Conservation (phyloP, 2,797 vertebrate genomes). For the Cynopterus sphinx region DNA sequence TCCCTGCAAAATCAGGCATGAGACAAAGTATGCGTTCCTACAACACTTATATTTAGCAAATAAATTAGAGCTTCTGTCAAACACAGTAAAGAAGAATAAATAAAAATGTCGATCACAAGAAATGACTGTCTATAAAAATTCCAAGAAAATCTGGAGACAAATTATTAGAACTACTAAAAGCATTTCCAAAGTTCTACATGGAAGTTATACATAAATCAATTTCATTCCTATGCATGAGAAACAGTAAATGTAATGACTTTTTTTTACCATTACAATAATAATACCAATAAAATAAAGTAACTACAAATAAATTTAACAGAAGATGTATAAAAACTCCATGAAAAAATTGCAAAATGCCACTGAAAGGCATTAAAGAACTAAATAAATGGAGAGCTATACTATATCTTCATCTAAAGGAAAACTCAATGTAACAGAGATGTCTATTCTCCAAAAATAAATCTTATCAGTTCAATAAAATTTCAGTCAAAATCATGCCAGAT, state of each 20-base stretch:
- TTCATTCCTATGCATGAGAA: neutral
- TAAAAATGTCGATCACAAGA: neutral
- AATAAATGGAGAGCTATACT: neutral
- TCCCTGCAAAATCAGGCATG: neutral
- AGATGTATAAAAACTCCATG: neutral
- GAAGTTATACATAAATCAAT: constrained; percentile 19
- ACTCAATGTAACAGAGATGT: neutral
- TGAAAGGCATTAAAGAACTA: neutral
- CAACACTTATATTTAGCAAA: neutral
- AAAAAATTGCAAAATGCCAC: neutral
- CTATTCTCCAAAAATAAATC: neutral
- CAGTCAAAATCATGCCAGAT: neutral
- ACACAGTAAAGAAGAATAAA: neutral
- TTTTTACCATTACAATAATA: neutral
- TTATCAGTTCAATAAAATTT: neutral
- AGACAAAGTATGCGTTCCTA: neutral
- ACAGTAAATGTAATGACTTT: neutral
- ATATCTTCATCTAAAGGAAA: neutral
- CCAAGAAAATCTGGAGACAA: constrained; percentile 3
- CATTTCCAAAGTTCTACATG: neutral
- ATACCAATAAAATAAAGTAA: neutral
- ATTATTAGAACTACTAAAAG: neutral
- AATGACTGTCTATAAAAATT: neutral
- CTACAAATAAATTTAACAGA: constrained; percentile 9
- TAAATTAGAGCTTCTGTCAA: neutral